Evolutionary conservation across 2,113 vertebrate species (phyloP).

Genomic region (Sciurus niger): DNA sequence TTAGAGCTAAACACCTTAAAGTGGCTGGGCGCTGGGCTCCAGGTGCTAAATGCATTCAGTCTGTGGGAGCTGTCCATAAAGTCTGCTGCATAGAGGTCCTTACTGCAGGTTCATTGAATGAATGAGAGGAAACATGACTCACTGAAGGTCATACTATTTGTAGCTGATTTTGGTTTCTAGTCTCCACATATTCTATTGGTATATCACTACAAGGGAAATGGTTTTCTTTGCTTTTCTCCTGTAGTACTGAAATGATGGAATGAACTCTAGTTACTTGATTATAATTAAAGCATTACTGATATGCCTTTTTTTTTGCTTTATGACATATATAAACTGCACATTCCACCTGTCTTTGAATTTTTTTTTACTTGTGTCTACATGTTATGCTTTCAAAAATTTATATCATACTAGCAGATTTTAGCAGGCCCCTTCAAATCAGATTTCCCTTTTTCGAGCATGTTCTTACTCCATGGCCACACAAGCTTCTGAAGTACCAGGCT

Average conservation of each 20-base stretch:
- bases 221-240: conserved; percentile 40
- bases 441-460: not conserved
- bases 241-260: not conserved
- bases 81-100: not conserved
- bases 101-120: not conserved
- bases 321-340: conserved; percentile 16
- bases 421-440: not conserved
- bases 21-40: not conserved
- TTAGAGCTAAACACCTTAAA: not conserved
- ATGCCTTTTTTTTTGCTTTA: conserved; percentile 55
- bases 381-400: conserved; percentile 1
- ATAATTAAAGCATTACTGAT: conserved; percentile 1
- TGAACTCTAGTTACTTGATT: not conserved
- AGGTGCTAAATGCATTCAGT: not conserved
- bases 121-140: not conserved
- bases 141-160: not conserved
- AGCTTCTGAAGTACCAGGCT: not conserved
- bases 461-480: not conserved
- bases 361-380: conserved; percentile 52
- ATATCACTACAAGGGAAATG: not conserved
- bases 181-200: not conserved
- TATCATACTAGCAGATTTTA: not conserved
- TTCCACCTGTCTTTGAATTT: conserved; percentile 30
- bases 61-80: not conserved
- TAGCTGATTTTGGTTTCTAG: not conserved